Evolutionary conservation across 1,140 invertebrate species (phyloP), one percentile per base, ranked within the genome.

Genomic region (Agraylea sexmaculata): DNA sequence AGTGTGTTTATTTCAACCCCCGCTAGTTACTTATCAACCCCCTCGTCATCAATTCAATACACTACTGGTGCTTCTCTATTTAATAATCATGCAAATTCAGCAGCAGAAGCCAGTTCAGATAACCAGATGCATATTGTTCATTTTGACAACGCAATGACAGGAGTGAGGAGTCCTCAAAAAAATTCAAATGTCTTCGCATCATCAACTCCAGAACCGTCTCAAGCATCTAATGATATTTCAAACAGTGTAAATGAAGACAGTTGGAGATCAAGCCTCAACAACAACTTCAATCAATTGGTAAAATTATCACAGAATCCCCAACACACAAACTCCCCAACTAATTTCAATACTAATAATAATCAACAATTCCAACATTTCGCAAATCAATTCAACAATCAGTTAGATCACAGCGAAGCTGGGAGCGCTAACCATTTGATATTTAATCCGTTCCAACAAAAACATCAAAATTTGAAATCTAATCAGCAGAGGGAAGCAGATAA

Each of bases 61-160:
- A 15, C 41, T 18, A 43, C 47, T 5, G 46, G 37, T 23, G 28
- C 37, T 11, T 38, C 47, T 13, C 11, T 30, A 4, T 49, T 40
- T 33, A 41, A 40, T 4, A 27, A 22, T 12, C n/a, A n/a, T n/a
- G n/a, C 19, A 29, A 22, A 16, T 43, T n/a, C n/a, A 29, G 8
- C 32, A 18, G 19, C 12, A n/a, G 15, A 44, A 45, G 25, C 42
- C 18, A 15, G 16, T 42, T 28, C 41, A 25, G 53, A 50, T 38
- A 64, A 65, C 42, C 57, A 57, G 43, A 56, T 64, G 43, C 56
- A 60, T 42, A 59, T 62, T 32, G 60, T 65, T 49, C 62, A 65
- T 49, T 68, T 62, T 46, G 58, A 64, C 45, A 65, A 66, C 45
- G 56, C 60, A 27, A 56, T 49, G 13, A 64, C 56, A 49, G 61